Conservation (phyloP, 2,113 vertebrate genomes). For the Aphelocoma coerulescens region DNA sequence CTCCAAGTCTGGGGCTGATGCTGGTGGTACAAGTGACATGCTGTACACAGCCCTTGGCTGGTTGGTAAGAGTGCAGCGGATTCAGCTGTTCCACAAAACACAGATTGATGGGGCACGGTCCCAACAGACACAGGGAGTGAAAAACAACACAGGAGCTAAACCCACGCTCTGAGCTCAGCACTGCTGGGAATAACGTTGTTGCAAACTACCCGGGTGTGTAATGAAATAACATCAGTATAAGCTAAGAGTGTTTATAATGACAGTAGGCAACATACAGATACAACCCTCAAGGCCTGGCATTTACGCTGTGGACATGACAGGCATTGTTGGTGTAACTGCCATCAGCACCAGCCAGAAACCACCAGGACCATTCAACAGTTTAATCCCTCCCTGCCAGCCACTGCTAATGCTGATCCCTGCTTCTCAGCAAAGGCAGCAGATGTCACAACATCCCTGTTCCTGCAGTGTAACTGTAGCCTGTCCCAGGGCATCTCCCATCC, state of each 20-base stretch:
- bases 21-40: background rate
- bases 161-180: background rate
- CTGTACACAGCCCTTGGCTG: background rate
- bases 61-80: background rate
- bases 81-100: fast-evolving
- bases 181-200: background rate
- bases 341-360: background rate
- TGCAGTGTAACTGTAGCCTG: background rate
- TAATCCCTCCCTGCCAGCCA: background rate
- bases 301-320: fast-evolving
- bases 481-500: background rate
- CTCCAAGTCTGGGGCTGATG: fast-evolving
- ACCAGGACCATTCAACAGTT: background rate
- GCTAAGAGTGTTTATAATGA: background rate
- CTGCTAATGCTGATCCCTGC: background rate
- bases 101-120: fast-evolving
- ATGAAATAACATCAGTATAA: background rate
- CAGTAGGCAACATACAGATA: background rate
- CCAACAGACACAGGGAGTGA: background rate
- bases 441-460: background rate
- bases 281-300: background rate
- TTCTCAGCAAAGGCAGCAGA: background rate
- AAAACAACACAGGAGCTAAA: fast-evolving
- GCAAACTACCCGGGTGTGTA: background rate
- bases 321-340: background rate